These are phyloP conservation scores for Phlogophora meticulosa DNA, from an alignment of 2,888 invertebrate genomes.

Conservation along the genomic window DNA sequence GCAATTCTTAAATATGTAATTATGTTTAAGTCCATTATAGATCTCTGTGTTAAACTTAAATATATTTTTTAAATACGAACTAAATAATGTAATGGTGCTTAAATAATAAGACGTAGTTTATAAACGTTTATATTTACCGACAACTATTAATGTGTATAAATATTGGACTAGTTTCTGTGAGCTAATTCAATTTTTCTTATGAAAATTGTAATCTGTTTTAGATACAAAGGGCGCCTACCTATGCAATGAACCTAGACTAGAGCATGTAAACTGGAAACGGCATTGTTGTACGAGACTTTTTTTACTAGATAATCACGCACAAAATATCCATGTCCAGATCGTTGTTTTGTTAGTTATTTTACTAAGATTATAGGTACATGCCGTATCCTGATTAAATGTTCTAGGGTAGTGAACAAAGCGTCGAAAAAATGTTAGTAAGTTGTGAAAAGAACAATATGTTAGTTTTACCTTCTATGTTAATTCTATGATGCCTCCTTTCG, in stretches of 20 bases:
- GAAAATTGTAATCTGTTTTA: conserved; percentile 15
- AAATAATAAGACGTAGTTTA: conserved; percentile 57
- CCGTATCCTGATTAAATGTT: conserved; percentile 25
- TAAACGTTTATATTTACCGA: conserved; percentile 48
- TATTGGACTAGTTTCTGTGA: conserved; percentile 19
- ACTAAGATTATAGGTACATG: not conserved
- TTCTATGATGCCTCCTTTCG: conserved; percentile 4
- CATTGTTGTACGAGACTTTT: not conserved
- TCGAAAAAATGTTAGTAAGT: not conserved
- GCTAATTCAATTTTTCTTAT: conserved; percentile 16
- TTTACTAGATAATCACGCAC: conserved; percentile 35
- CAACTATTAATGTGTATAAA: conserved; percentile 32
- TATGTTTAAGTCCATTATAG: conserved; percentile 52
- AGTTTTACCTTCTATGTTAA: conserved; percentile 3
- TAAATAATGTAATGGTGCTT: conserved; percentile 66
- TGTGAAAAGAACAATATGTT: not conserved
- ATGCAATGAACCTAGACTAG: too few relatives aligned
- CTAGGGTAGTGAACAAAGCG: conserved; percentile 5
- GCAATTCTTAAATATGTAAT: conserved; percentile 44
- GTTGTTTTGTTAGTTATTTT: conserved; percentile 1
- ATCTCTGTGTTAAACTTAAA: conserved; percentile 58
- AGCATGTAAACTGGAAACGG: not conserved
- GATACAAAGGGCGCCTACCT: not conserved
- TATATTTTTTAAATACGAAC: conserved; percentile 50
- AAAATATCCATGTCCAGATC: conserved; percentile 16